A percentile compares a stretch with the other conserved stretches of the same genome.
Conservation (phyloP, 2,797 vertebrate species). For the Cuculus canorus region DNA sequence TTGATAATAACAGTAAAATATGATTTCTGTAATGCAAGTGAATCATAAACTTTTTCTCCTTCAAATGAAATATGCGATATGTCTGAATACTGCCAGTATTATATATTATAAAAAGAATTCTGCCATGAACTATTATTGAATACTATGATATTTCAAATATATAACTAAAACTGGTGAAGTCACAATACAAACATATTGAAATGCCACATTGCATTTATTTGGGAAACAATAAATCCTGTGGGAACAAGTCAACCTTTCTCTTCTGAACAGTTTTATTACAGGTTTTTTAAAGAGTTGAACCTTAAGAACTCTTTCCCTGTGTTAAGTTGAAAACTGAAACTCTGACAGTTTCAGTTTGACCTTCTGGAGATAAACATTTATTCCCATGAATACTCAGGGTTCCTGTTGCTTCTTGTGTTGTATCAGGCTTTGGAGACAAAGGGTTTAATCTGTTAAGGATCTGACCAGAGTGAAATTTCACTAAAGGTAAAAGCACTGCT, state of each 20-base stretch:
- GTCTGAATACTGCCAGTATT: slow-evolving; percentile 38
- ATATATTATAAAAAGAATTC: background rate
- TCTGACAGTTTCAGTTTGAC: slow-evolving; percentile 19
- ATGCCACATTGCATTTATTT: slow-evolving; percentile 58
- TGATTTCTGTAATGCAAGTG: slow-evolving; percentile 36
- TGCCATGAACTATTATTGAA: slow-evolving; percentile 36
- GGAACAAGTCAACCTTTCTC: slow-evolving; percentile 57
- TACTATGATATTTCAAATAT: slow-evolving; percentile 64
- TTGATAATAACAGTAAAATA: slow-evolving; percentile 72
- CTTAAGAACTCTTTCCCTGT: slow-evolving; percentile 35
- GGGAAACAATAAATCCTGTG: slow-evolving; percentile 54
- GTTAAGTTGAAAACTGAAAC: background rate
- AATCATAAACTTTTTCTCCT: slow-evolving; percentile 71
- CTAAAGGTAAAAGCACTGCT: background rate
- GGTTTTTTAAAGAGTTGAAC: slow-evolving; percentile 40
- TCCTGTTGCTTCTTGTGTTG: background rate
- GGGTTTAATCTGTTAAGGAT: background rate
- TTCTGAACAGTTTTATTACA: slow-evolving; percentile 60
- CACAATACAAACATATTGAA: slow-evolving; percentile 19
- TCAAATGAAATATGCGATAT: slow-evolving; percentile 63
- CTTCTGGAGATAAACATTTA: background rate
- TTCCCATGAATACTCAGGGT: background rate
- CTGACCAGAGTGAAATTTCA: background rate
- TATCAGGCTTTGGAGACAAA: background rate
- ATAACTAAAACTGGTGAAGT: slow-evolving; percentile 5